Base-by-base conservation (phyloP, 1,140 invertebrate genomes). In the Hormaphis cornu region DNA sequence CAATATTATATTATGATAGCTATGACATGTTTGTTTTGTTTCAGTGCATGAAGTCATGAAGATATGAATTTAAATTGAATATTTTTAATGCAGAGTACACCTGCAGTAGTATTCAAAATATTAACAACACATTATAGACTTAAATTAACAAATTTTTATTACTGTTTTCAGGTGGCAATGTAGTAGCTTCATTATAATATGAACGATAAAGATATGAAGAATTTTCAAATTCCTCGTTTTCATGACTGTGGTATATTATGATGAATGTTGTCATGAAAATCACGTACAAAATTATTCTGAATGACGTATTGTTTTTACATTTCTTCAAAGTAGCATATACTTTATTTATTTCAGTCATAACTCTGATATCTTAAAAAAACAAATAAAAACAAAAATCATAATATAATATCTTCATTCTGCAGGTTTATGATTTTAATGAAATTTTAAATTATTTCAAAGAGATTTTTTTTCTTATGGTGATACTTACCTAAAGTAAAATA, bases 191-290 rank as follows among this genome's bases (percentile, higher is more conserved):
- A 2, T 16, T 24, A 10, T 56, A 6, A 16, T 56, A 16, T 56
- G 18, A 56, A 22, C 35, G 33, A 9, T 56, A 37, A 20, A 37
- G 8, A 37, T 37, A 18, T 7, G 37, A 7, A 2, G 53, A 37
- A 3, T 56, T 56, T 22, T 37, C 20, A 37, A 16, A 37, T 56
- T 37, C 12, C 22, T 56, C 12, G 9, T 56, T 37, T 22, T 14
- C 24, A 18, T 37, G 20, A 14, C 3, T 22, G 33, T 28, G 48
- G 33, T 63, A 63, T 46, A 63, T 22, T 7, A 63, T 22, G 3
- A 63, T 22, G 4, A 63, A 48, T 33, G 59, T 44, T n/a, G 40
- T 63, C 42, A 63, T 46, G 22, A 63, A 33, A 30, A 63, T 1
- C 42, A 63, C 18, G 12, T 46, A 63, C 7, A 33, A 7, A 8